Conservation (phyloP, 2,113 vertebrate genomes). For the Onychostruthus taczanowskii region DNA sequence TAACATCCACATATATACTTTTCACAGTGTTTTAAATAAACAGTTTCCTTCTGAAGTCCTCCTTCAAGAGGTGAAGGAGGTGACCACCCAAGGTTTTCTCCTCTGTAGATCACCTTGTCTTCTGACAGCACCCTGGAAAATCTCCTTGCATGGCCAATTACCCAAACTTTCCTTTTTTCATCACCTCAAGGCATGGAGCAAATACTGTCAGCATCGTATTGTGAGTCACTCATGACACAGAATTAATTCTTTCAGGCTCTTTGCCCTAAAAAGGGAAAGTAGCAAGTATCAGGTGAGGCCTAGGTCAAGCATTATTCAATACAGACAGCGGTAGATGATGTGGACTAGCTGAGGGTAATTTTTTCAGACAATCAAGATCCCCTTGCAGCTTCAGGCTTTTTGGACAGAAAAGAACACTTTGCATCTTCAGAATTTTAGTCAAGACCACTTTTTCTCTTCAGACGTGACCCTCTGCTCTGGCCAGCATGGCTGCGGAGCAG, state of each 20-base stretch:
- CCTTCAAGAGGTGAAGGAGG: background rate
- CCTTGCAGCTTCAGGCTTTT: background rate
- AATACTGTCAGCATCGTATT: background rate
- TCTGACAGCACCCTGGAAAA: background rate
- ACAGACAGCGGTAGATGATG: background rate
- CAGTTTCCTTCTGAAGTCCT: background rate
- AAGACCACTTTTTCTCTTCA: background rate
- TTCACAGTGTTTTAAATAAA: background rate
- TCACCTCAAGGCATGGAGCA: background rate
- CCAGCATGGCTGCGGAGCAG: background rate
- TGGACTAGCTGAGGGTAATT: background rate
- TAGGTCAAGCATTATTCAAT: background rate
- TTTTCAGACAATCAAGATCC: background rate
- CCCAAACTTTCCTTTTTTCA: background rate
- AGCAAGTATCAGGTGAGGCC: background rate
- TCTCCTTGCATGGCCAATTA: background rate
- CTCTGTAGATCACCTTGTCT: background rate
- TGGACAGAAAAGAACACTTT: too few relatives aligned
- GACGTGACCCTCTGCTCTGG: background rate
- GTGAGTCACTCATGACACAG: background rate
- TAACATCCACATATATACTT: accelerated
- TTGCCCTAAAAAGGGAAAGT: background rate
- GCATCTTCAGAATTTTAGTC: background rate
- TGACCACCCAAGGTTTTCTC: background rate
- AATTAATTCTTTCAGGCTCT: background rate